Percentiles rank a stretch among this genome's conserved stretches.
These are phyloP conservation scores for Eurystomus glaucurus DNA, from an alignment of 2,797 vertebrate genomes.

Conservation along the genomic window DNA sequence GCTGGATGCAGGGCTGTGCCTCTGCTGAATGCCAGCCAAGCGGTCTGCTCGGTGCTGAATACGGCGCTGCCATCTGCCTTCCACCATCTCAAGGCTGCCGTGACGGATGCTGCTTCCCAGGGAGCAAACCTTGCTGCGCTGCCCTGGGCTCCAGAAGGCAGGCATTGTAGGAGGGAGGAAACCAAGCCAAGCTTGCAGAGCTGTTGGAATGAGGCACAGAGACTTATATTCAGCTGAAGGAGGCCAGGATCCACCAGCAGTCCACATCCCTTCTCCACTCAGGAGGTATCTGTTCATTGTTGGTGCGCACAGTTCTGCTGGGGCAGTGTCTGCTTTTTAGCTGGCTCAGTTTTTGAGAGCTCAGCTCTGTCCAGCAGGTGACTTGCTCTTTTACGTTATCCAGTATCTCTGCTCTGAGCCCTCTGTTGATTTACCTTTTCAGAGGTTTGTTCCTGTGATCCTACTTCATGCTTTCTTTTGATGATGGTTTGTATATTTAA, in stretches of 20 bases:
- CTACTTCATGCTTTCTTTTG: neutral
- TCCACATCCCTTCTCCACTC: neutral
- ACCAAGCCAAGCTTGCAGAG: neutral
- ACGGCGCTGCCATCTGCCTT: neutral
- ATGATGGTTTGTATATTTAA: neutral
- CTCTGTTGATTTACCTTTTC: neutral
- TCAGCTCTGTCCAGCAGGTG: neutral
- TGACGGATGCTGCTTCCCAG: neutral
- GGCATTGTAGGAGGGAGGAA: neutral
- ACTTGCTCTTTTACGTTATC: neutral
- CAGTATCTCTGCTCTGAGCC: accelerated
- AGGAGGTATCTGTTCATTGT: neutral
- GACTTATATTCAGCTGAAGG: neutral
- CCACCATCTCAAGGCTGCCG: neutral
- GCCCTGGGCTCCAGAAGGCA: neutral
- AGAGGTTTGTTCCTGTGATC: neutral
- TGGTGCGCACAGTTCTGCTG: neutral
- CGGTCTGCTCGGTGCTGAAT: accelerated
- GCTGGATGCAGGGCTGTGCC: accelerated
- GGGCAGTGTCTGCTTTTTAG: neutral
- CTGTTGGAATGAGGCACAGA: neutral
- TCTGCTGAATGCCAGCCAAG: neutral
- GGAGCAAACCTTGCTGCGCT: accelerated
- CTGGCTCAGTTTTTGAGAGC: neutral
- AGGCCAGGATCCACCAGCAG: accelerated